Evolutionary conservation across 2,888 invertebrate species (phyloP).

Genomic region (Invenusta paracnida): DNA sequence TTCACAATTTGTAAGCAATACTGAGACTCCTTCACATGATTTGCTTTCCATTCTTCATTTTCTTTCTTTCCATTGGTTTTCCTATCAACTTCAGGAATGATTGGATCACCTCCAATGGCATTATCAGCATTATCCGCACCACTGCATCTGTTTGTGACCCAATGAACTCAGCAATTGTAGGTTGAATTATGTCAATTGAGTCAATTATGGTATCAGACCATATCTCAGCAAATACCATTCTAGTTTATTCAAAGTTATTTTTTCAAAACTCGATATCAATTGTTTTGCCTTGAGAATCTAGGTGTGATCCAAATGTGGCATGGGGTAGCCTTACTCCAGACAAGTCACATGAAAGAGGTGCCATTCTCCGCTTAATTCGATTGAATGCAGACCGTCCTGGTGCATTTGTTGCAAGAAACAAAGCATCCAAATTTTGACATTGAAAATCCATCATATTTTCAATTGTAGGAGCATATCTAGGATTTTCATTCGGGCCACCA

Average conservation of each 20-base stretch:
- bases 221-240: not conserved
- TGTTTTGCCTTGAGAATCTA: constrained; percentile 4
- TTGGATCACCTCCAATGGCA: not conserved
- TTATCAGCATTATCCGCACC: too few species aligned
- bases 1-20: not conserved
- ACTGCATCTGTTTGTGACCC: not conserved
- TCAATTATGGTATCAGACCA: not conserved
- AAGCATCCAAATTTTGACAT: not conserved
- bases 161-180: not conserved
- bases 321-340: not conserved
- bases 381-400: not conserved
- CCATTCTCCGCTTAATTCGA: not conserved
- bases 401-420: not conserved
- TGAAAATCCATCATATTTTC: not conserved
- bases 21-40: not conserved
- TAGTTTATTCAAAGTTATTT: not conserved
- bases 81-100: too few species aligned
- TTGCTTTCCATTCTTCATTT: not conserved
- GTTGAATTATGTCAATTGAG: too few species aligned
- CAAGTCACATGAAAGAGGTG: not conserved
- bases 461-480: not conserved
- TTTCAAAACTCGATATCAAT: not conserved
- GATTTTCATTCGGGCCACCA: not conserved
- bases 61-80: too few species aligned
- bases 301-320: not conserved